phyloP scores from a whole-genome alignment of 2,113 vertebrate species.

The Elaphurus davidianus region DNA sequence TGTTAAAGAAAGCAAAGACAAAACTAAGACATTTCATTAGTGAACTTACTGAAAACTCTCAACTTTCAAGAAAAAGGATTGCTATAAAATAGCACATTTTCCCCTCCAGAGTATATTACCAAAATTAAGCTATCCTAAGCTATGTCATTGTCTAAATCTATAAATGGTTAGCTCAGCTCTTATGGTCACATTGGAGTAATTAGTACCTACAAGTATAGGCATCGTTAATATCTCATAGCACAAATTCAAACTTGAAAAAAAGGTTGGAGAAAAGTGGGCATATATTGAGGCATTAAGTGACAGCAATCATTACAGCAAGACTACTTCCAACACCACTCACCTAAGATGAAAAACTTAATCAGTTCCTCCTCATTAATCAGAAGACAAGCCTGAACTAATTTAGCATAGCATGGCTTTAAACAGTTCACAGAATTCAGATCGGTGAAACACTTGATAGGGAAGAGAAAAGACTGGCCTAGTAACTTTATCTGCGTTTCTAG shows the following conservation, averaged over 20 bases:
- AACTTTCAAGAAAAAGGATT: not conserved
- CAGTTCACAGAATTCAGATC: not conserved
- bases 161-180: not conserved
- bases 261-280: not conserved
- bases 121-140: not conserved
- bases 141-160: not conserved
- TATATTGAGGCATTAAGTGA: not conserved
- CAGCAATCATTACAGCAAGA: not conserved
- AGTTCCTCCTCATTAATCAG: not conserved
- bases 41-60: not conserved
- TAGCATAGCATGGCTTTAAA: not conserved
- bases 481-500: conserved; percentile 53
- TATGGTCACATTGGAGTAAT: not conserved
- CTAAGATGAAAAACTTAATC: not conserved
- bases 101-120: not conserved
- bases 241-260: not conserved
- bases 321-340: not conserved
- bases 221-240: not conserved
- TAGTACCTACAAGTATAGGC: not conserved
- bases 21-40: not conserved
- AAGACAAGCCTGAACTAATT: not conserved
- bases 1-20: not conserved
- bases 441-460: conserved; percentile 36
- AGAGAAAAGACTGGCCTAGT: not conserved
- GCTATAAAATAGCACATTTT: not conserved